A percentile compares a stretch with the other conserved stretches of the same genome.
phyloP scores from a whole-genome alignment of 2,797 vertebrate genomes.

The Gymnoscopelus braueri region DNA sequence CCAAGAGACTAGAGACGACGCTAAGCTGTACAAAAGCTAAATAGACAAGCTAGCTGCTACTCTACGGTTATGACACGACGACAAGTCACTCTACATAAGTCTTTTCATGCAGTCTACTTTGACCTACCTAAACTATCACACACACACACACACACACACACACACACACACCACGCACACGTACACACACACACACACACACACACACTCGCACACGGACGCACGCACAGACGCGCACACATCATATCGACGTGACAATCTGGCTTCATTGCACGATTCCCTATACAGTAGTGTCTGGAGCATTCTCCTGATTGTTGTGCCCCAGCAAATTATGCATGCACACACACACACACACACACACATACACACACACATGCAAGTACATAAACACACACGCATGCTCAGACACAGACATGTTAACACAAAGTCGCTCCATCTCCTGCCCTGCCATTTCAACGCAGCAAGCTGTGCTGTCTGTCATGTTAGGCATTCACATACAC shows the following conservation, averaged over 20 bases:
- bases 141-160: constrained; percentile 34
- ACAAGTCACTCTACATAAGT: constrained; percentile 53
- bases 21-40: constrained; percentile 63
- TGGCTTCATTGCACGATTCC: neutral
- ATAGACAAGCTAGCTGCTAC: constrained; percentile 61
- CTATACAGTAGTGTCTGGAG: neutral
- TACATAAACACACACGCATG: too few relatives aligned
- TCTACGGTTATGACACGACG: constrained; percentile 47
- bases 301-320: neutral
- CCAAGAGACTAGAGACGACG: constrained; percentile 42
- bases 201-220: neutral
- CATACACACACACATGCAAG: neutral
- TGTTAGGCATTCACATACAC: neutral
- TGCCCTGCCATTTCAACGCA: too few relatives aligned
- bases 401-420: too few relatives aligned
- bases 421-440: too few relatives aligned
- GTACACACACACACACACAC: neutral
- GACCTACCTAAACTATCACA: constrained; percentile 50
- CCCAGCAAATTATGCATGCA: neutral
- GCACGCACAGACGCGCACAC: constrained; percentile 25
- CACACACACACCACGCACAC: neutral
- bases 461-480: too few relatives aligned
- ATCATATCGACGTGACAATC: constrained; percentile 27
- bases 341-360: neutral
- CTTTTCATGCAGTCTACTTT: constrained; percentile 70